Evolutionary conservation across 2,888 invertebrate species (phyloP).

Genomic region (Drosophila limbata): DNA sequence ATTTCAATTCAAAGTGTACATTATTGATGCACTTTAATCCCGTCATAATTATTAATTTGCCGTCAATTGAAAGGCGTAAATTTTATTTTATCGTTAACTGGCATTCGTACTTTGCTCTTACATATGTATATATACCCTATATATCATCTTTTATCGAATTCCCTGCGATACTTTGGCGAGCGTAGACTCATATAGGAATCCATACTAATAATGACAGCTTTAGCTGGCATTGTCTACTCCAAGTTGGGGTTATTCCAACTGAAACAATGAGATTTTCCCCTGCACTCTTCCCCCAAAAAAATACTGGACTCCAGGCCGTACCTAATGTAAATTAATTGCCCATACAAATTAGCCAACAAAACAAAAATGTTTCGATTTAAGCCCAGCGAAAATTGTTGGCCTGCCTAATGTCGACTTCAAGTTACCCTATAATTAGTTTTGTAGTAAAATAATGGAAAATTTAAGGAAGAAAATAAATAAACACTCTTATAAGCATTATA

Average conservation of each 20-base stretch:
- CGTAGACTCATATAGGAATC: background rate
- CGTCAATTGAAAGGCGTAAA: slow-evolving; percentile 31
- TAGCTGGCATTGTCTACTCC: slow-evolving; percentile 6
- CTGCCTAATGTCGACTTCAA: background rate
- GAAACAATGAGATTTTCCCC: slow-evolving; percentile 19
- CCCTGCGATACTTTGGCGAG: background rate
- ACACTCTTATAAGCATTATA: background rate
- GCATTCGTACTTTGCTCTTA: background rate
- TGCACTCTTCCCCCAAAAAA: background rate
- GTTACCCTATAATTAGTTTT: slow-evolving; percentile 10
- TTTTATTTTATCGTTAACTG: slow-evolving; percentile 32
- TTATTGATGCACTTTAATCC: slow-evolving; percentile 26
- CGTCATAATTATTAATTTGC: slow-evolving; percentile 40
- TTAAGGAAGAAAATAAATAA: background rate
- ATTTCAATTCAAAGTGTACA: slow-evolving; percentile 19
- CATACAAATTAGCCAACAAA: slow-evolving; percentile 68
- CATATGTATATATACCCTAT: background rate
- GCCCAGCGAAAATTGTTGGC: slow-evolving; percentile 21
- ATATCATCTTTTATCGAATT: slow-evolving; percentile 22
- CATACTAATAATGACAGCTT: slow-evolving; percentile 10
- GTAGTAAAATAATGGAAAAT: background rate
- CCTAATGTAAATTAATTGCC: slow-evolving; percentile 73
- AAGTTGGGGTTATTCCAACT: slow-evolving; percentile 18
- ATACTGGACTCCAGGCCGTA: slow-evolving; percentile 21
- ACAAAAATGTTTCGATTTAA: slow-evolving; percentile 56